Evolutionary conservation across 2,113 vertebrate genomes (phyloP).

Genomic region (Sturnus vulgaris): DNA sequence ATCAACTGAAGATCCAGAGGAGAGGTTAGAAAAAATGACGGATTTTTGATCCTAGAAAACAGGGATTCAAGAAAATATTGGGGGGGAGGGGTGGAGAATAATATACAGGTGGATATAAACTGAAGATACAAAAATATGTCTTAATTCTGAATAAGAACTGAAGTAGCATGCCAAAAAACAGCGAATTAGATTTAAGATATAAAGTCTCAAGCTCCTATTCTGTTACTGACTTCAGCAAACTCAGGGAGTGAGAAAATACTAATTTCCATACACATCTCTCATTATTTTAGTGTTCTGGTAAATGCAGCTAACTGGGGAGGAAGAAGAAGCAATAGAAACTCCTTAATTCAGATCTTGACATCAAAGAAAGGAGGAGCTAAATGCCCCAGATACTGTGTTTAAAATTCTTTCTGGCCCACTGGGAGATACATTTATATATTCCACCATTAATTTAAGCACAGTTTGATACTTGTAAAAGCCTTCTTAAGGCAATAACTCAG

Average conservation of each 20-base stretch:
- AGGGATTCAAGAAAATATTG: not conserved
- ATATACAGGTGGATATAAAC: not conserved
- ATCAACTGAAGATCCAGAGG: not conserved
- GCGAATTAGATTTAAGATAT: not conserved
- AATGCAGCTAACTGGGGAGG: not conserved
- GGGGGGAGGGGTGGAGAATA: accelerated
- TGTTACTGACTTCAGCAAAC: not conserved
- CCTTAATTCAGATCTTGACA: not conserved
- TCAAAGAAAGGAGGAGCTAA: not conserved
- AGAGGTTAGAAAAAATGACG: not conserved
- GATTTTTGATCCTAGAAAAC: not conserved
- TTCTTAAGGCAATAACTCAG: not conserved
- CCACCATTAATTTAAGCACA: not conserved
- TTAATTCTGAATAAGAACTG: not conserved
- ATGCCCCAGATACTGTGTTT: not conserved
- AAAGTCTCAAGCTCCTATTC: not conserved
- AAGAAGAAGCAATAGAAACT: not conserved
- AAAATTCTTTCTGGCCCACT: not conserved
- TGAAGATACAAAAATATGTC: not conserved
- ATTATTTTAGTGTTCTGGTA: not conserved
- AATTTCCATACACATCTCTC: not conserved
- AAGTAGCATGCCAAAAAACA: not conserved
- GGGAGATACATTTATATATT: not conserved
- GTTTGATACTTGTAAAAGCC: not conserved
- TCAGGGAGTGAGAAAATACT: not conserved